These are phyloP conservation scores for Eulithis prunata DNA, from an alignment of 2,888 invertebrate genomes.

Conservation along the genomic window DNA sequence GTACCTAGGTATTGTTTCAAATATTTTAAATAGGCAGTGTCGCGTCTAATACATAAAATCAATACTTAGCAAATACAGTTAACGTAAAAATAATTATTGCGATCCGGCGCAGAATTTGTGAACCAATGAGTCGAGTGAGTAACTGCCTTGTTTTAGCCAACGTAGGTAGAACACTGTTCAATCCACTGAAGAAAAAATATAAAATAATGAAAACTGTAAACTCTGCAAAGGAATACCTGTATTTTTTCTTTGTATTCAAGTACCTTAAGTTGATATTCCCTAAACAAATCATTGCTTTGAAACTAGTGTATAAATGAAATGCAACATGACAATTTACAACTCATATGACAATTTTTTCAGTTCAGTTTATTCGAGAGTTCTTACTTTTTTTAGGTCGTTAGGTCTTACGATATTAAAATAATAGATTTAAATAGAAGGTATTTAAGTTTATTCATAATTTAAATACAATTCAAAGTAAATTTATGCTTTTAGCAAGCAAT, in stretches of 20 bases:
- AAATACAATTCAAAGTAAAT: neutral
- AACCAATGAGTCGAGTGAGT: no score
- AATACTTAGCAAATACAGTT: slow-evolving; percentile 1
- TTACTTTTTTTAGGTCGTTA: no score
- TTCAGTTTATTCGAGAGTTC: no score
- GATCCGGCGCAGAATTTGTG: neutral
- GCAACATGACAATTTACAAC: neutral
- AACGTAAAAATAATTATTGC: neutral
- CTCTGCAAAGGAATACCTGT: no score
- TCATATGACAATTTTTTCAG: no score
- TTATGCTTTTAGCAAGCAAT: neutral
- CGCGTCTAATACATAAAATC: neutral
- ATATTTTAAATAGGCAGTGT: slow-evolving; percentile 1
- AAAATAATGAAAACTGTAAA: no score
- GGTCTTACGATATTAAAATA: neutral
- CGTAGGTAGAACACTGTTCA: no score
- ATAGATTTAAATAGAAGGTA: neutral
- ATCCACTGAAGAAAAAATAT: no score
- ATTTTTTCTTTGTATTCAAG: no score
- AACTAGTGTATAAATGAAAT: neutral
- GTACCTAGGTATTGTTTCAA: neutral
- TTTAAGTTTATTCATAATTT: neutral
- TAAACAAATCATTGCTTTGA: neutral
- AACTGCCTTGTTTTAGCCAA: no score
- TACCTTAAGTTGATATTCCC: neutral